Evolutionary conservation across 2,888 invertebrate genomes (phyloP).

Genomic region (Nesidiocoris tenuis): DNA sequence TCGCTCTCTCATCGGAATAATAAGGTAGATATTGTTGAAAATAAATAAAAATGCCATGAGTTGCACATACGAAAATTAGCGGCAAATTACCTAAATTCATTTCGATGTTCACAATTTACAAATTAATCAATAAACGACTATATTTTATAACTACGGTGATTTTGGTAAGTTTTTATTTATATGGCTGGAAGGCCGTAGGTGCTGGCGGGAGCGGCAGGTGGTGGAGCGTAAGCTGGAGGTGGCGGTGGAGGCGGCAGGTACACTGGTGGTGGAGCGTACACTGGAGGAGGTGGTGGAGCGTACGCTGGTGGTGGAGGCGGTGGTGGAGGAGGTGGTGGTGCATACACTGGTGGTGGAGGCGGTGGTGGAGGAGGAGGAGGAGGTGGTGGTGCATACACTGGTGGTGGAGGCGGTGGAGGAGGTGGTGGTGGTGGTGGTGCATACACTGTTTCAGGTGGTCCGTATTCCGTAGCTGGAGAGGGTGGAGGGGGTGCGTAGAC

Average conservation of each 20-base stretch:
- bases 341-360: conserved; percentile 30
- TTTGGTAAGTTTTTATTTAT: too few species aligned
- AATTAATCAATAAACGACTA: too few species aligned
- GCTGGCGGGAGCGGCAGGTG: conserved; percentile 15
- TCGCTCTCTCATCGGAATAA: too few species aligned
- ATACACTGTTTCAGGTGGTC: neutral
- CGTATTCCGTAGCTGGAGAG: neutral
- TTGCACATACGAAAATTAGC: too few species aligned
- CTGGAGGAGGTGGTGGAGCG: conserved; percentile 13
- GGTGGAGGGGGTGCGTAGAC: conserved; percentile 20
- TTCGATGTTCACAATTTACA: too few species aligned
- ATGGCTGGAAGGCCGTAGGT: conserved; percentile 19
- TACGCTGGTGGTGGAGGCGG: conserved; percentile 27
- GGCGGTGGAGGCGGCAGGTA: conserved; percentile 25
- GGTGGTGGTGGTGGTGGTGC: conserved; percentile 25
- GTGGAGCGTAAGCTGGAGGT: conserved; percentile 3
- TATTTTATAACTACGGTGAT: too few species aligned
- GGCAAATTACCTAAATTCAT: too few species aligned
- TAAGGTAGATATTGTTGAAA: too few species aligned
- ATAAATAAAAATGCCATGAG: too few species aligned
- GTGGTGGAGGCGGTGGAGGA: neutral
- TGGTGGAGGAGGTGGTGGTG: conserved; percentile 27
- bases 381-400: neutral
- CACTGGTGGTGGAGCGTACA: conserved; percentile 19
- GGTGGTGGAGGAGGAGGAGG: conserved; percentile 1